Conservation (phyloP, 2,113 vertebrate species). For the Apus apus region DNA sequence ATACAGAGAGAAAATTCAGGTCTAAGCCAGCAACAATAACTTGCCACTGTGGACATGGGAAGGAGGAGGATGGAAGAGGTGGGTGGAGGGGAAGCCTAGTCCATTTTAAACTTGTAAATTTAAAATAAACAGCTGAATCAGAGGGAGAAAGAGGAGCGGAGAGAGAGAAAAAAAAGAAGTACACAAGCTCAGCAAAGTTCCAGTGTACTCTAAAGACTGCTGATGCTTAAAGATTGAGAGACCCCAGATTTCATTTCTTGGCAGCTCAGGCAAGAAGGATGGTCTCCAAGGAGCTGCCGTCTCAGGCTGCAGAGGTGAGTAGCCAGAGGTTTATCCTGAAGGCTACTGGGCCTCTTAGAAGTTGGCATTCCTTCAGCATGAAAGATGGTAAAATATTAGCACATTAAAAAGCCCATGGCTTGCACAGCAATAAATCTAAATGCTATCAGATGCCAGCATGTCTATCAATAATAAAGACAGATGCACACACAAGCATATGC, state of each 20-base stretch:
- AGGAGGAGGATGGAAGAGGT: not conserved
- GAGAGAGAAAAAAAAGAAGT: not conserved
- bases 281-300: constrained; percentile 23
- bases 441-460: not conserved
- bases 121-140: constrained; percentile 38
- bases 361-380: constrained; percentile 16
- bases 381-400: constrained; percentile 18
- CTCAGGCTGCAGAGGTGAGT: constrained; percentile 28
- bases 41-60: not conserved
- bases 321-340: constrained; percentile 42
- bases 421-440: not conserved
- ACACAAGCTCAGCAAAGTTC: constrained; percentile 31
- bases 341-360: constrained; percentile 45
- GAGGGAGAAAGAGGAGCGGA: not conserved
- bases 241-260: constrained; percentile 53
- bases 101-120: not conserved
- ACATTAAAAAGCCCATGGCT: not conserved
- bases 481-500: not conserved
- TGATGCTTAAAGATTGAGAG: constrained; percentile 58
- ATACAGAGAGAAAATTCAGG: not conserved
- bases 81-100: not conserved
- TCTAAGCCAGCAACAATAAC: not conserved
- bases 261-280: constrained; percentile 19
- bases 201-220: not conserved
- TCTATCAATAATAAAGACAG: constrained; percentile 38